phyloP scores from a whole-genome alignment of 2,797 vertebrate genomes.

The Eulemur mongoz region DNA sequence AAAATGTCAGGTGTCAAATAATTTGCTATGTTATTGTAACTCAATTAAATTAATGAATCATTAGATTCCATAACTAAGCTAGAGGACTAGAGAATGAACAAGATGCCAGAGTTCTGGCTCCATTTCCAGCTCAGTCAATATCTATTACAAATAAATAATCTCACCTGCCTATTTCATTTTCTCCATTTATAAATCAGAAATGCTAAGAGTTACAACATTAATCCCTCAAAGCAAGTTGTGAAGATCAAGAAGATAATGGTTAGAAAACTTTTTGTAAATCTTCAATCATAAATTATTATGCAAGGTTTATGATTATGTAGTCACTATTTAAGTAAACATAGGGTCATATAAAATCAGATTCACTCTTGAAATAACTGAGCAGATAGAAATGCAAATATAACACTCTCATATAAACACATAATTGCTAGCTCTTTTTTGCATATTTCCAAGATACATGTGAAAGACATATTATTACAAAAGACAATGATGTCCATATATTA shows the following conservation, averaged over 20 bases:
- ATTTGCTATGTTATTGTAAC: conserved; percentile 52
- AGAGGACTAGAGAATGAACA: background rate
- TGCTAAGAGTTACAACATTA: conserved; percentile 42
- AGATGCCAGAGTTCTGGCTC: conserved; percentile 61
- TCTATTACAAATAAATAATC: conserved; percentile 72
- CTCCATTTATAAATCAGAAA: conserved; percentile 66
- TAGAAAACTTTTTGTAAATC: conserved; percentile 53
- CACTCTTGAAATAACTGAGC: conserved; percentile 25
- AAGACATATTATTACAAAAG: conserved; percentile 1
- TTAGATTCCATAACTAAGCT: conserved; percentile 54
- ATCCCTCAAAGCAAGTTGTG: conserved; percentile 35
- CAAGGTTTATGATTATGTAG: conserved; percentile 27
- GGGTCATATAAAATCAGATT: background rate
- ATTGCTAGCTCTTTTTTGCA: background rate
- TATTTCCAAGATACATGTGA: background rate
- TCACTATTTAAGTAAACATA: conserved; percentile 41
- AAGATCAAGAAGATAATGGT: conserved; percentile 61
- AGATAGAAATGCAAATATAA: background rate
- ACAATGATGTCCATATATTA: background rate
- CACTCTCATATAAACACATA: background rate
- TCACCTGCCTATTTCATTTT: conserved; percentile 73
- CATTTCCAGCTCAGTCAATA: conserved; percentile 71
- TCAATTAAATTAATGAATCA: conserved; percentile 71
- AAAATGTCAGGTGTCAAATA: conserved; percentile 53
- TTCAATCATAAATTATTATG: conserved; percentile 42